Evolutionary conservation across 1,140 invertebrate genomes (phyloP), one percentile per base, ranked within the genome.

Genomic region (Asbolus verrucosus): DNA sequence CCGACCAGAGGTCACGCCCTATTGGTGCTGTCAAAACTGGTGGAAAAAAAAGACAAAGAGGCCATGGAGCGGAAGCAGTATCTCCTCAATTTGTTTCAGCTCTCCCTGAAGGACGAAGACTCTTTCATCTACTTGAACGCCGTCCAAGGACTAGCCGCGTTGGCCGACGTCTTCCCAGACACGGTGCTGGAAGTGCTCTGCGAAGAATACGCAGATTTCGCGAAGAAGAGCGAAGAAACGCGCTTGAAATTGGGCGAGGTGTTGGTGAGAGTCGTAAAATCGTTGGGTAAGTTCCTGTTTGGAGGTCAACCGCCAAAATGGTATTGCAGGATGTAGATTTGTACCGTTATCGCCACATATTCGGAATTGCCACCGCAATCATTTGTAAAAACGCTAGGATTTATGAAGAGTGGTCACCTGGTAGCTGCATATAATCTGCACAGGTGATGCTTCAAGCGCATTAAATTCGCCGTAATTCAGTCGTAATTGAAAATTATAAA

Each of bases 231-330:
- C 43, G 71, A 79, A 6, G 88, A 91, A 81, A 82, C 89, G 33
- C 81, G 90, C 73, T 86, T 92, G 76, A 96, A 96, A 85, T 79
- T 95, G 43, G 94, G 93, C 3, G 94, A 97, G 85, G 87, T 90
- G 73, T 81, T 96, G 11, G 88, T 95, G 0, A 90, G 90, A 83
- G 86, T 91, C 19, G 88, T 87, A 1, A 89, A 87, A 82, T 81
- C 80, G 67, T 83, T 95, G 73, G 92, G 92, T 92, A 84, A 81
- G 81, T 77, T 43, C 4, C 4, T 33, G 6, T 36, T n/a, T n/a
- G n/a, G n/a, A n/a, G n/a, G n/a, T n/a, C n/a, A n/a, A 24, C 8
- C 11, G 33, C 11, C 11, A 2, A 36, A 36, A 8, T 50, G 43
- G 2, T 19, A 24, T 8, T 50, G 19, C 18, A 19, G 43, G n/a